Conservation (phyloP, 2,113 vertebrate genomes). For the Columba livia region DNA sequence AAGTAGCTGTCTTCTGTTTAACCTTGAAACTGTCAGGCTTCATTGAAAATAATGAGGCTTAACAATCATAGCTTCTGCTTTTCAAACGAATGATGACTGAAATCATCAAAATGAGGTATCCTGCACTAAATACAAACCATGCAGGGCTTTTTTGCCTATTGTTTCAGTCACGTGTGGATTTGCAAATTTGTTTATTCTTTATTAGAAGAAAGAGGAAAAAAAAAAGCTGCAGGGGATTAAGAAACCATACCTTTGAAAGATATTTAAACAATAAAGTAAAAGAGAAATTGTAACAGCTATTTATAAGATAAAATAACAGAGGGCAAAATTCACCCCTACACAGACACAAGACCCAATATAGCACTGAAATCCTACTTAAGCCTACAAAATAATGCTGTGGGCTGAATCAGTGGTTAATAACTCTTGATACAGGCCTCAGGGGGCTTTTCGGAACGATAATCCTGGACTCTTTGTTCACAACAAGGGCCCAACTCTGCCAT, state of each 20-base stretch:
- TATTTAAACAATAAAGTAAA: slow-evolving; percentile 8
- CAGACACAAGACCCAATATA: slow-evolving; percentile 55
- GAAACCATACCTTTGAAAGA: slow-evolving; percentile 1
- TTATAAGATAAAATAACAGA: slow-evolving; percentile 32
- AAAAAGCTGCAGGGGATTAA: not conserved
- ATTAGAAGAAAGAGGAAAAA: not conserved
- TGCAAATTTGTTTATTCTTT: slow-evolving; percentile 34
- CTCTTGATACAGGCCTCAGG: slow-evolving; percentile 38
- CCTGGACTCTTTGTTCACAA: slow-evolving; percentile 43
- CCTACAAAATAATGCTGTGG: slow-evolving; percentile 52
- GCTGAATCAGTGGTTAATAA: slow-evolving; percentile 53
- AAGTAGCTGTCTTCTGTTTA: slow-evolving; percentile 75
- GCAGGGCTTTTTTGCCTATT: slow-evolving; percentile 34
- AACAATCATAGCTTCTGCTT: slow-evolving; percentile 63
- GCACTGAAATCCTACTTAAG: slow-evolving; percentile 50
- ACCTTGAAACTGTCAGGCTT: slow-evolving; percentile 71
- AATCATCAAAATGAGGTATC: slow-evolving; percentile 58
- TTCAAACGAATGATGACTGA: slow-evolving; percentile 63
- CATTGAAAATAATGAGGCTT: slow-evolving; percentile 74
- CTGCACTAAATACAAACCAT: not conserved
- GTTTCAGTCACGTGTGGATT: slow-evolving; percentile 25
- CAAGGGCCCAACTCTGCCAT: slow-evolving; percentile 28
- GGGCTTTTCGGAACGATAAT: slow-evolving; percentile 56
- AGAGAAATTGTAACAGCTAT: slow-evolving; percentile 24
- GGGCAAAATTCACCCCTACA: slow-evolving; percentile 23